Percentiles rank a stretch among this genome's conserved stretches.
Conservation (phyloP, 2,797 vertebrate species). For the Xenopus petersii region DNA sequence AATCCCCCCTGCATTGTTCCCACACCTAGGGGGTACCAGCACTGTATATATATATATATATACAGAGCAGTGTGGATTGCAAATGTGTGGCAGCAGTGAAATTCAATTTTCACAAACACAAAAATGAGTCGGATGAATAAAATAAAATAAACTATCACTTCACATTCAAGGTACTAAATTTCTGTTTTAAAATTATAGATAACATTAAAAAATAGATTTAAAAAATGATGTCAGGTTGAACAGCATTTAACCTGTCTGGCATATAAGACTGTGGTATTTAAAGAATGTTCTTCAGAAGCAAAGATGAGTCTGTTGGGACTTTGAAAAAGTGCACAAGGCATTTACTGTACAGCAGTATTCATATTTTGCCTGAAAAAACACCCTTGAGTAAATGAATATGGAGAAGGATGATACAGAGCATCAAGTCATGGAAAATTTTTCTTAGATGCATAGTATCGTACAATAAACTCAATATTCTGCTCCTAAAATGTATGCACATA, state of each 20-base stretch:
- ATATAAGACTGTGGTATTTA: neutral
- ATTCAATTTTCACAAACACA: too few relatives aligned
- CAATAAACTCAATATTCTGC: neutral
- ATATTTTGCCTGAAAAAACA: slow-evolving; percentile 5
- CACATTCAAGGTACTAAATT: too few relatives aligned
- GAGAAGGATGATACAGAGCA: neutral
- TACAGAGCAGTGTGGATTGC: too few relatives aligned
- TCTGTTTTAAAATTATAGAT: too few relatives aligned
- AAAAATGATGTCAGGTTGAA: neutral
- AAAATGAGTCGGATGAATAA: too few relatives aligned
- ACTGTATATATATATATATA: too few relatives aligned
- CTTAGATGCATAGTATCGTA: neutral
- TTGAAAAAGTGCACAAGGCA: slow-evolving; percentile 2
- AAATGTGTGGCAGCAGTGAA: too few relatives aligned
- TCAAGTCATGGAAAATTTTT: neutral
- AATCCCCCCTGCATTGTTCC: too few relatives aligned
- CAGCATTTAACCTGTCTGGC: slow-evolving; percentile 6
- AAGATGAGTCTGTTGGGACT: neutral
- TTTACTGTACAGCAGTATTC: neutral
- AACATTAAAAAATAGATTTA: too few relatives aligned
- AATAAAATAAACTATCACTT: too few relatives aligned
- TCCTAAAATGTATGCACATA: too few relatives aligned
- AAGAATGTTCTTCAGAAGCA: slow-evolving; percentile 2
- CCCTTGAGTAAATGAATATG: slow-evolving; percentile 3
- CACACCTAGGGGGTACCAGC: too few relatives aligned